phyloP scores from a whole-genome alignment of 2,113 vertebrate species.

The Oxygymnocypris stewartii region DNA sequence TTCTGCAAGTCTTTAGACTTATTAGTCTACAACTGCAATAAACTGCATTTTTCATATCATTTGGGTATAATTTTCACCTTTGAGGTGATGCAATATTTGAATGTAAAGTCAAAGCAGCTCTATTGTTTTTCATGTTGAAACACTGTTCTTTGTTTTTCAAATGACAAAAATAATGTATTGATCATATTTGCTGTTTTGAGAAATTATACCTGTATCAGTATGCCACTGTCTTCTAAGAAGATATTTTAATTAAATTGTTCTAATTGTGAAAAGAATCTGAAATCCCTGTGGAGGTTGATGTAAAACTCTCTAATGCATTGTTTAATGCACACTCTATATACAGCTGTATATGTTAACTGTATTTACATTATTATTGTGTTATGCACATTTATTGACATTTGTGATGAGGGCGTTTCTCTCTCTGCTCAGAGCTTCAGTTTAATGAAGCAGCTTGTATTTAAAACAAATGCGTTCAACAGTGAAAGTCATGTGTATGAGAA shows the following conservation, averaged over 20 bases:
- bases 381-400: background rate
- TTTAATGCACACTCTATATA: background rate
- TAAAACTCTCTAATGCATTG: background rate
- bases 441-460: background rate
- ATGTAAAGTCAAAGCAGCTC: background rate
- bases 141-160: background rate
- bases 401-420: background rate
- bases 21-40: background rate
- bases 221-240: background rate
- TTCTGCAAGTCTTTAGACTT: background rate
- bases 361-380: slow-evolving; percentile 5
- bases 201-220: background rate
- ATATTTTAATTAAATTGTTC: background rate
- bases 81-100: background rate
- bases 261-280: background rate
- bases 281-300: background rate
- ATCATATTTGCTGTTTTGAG: background rate
- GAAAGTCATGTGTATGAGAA: background rate
- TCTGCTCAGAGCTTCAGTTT: slow-evolving; percentile 11
- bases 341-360: slow-evolving; percentile 11
- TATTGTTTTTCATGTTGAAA: slow-evolving; percentile 28
- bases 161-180: background rate
- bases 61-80: background rate
- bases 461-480: background rate
- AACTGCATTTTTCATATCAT: background rate